These are phyloP conservation scores for Cyphomyrmex costatus DNA, from an alignment of 1,140 invertebrate species.

Conservation along the genomic window DNA sequence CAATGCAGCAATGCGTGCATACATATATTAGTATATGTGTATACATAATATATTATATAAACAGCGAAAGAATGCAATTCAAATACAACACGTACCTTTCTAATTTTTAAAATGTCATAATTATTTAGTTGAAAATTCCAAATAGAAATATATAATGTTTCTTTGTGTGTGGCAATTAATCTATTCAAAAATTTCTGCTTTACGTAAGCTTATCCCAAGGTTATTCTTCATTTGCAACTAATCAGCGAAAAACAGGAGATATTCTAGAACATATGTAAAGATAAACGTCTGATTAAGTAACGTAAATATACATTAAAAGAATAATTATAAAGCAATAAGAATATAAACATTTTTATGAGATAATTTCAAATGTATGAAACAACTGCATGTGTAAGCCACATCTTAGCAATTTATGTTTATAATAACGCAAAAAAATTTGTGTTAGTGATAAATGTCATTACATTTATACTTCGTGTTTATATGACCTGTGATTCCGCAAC, in stretches of 20 bases:
- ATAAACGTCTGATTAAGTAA: not conserved
- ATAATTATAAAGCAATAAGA: not conserved
- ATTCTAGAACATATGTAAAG: not conserved
- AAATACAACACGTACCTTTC: too few relatives aligned
- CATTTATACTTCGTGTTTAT: not conserved
- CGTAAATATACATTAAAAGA: not conserved
- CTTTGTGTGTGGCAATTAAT: too few relatives aligned
- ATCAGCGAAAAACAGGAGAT: not conserved
- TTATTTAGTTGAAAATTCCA: too few relatives aligned
- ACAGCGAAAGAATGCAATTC: too few relatives aligned
- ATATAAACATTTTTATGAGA: not conserved
- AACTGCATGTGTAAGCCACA: not conserved
- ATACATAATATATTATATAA: too few relatives aligned
- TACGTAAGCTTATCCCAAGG: not conserved
- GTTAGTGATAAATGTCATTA: not conserved
- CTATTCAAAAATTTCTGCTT: not conserved
- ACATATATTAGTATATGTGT: too few relatives aligned
- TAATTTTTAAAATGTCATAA: too few relatives aligned
- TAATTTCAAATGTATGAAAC: not conserved
- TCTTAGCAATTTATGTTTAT: not conserved
- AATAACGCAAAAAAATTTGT: not conserved
- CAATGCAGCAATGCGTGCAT: too few relatives aligned
- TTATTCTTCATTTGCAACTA: not conserved
- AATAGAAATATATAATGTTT: too few relatives aligned
- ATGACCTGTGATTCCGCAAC: not conserved